A percentile compares a stretch with the other conserved stretches of the same genome.
Evolutionary conservation across 2,797 vertebrate species (phyloP).

Genomic region (Phoebastria nigripes): DNA sequence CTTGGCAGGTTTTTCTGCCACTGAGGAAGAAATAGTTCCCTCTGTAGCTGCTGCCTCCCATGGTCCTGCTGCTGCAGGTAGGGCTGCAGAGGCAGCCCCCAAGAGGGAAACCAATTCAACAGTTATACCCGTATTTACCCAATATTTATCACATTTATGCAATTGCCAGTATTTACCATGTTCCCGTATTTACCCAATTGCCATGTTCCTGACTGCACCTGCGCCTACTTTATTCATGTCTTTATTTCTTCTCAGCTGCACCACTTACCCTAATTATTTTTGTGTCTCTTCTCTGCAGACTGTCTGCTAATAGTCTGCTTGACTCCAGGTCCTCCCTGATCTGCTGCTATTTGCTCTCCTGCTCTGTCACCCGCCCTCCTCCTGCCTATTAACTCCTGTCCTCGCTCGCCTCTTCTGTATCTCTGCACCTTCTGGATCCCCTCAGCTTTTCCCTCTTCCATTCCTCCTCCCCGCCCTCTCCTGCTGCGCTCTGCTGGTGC

Average conservation of each 20-base stretch:
- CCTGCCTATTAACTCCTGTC: not conserved
- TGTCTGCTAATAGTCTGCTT: conserved; percentile 36
- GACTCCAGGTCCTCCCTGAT: conserved; percentile 5
- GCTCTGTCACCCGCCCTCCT: not conserved
- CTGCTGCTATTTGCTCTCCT: not conserved
- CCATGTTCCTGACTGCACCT: not conserved
- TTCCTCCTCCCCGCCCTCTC: not conserved
- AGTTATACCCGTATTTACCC: not conserved
- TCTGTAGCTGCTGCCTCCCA: not conserved
- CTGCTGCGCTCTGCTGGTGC: not conserved
- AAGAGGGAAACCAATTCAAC: not conserved
- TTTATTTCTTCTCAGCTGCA: conserved; percentile 11
- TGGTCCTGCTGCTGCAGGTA: not conserved
- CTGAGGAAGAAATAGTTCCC: not conserved
- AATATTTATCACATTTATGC: not conserved
- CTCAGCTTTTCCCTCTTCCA: not conserved
- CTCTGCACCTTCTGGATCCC: not conserved
- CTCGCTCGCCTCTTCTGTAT: not conserved
- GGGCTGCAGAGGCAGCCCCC: not conserved
- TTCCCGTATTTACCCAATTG: not conserved
- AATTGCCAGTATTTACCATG: not conserved
- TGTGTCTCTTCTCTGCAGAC: conserved; percentile 27
- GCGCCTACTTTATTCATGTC: not conserved
- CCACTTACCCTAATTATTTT: conserved; percentile 41
- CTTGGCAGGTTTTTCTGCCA: not conserved